phyloP scores from a whole-genome alignment of 1,140 invertebrate genomes.

The Ceratosolen solmsi region DNA sequence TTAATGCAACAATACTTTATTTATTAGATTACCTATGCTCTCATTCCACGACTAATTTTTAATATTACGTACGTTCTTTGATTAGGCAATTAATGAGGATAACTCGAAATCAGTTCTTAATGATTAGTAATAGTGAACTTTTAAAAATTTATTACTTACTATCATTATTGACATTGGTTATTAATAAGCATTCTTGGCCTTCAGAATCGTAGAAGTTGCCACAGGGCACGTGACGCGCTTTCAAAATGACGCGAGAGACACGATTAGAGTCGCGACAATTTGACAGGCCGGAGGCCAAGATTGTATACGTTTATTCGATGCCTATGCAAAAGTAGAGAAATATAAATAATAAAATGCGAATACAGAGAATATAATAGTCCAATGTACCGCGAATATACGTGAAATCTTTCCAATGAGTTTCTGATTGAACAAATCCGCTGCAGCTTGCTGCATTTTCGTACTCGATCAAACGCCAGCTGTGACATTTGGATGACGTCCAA shows the following conservation, averaged over 20 bases:
- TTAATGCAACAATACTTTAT: no score
- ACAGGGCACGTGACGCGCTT: constrained; percentile 43
- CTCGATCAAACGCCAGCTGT: not conserved
- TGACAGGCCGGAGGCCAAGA: constrained; percentile 37
- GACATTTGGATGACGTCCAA: not conserved
- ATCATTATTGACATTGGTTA: no score
- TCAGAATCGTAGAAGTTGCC: constrained; percentile 41
- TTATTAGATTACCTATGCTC: no score
- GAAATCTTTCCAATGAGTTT: not conserved
- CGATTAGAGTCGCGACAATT: constrained; percentile 45
- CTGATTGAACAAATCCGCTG: not conserved
- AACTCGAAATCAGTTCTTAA: no score
- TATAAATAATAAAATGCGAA: not conserved
- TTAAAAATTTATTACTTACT: no score
- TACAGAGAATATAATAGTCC: no score
- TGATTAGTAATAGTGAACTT: no score
- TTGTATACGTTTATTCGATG: not conserved
- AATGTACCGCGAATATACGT: not conserved
- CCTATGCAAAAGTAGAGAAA: not conserved
- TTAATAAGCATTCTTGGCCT: constrained; percentile 36
- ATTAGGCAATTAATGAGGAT: no score
- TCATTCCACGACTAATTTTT: no score
- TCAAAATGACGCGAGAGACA: constrained; percentile 45
- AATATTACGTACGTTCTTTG: no score
- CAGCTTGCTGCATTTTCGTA: not conserved